Evolutionary conservation across 2,888 invertebrate species (phyloP), one percentile per base, ranked within the genome.

Genomic region (Odontocolon sp.): DNA sequence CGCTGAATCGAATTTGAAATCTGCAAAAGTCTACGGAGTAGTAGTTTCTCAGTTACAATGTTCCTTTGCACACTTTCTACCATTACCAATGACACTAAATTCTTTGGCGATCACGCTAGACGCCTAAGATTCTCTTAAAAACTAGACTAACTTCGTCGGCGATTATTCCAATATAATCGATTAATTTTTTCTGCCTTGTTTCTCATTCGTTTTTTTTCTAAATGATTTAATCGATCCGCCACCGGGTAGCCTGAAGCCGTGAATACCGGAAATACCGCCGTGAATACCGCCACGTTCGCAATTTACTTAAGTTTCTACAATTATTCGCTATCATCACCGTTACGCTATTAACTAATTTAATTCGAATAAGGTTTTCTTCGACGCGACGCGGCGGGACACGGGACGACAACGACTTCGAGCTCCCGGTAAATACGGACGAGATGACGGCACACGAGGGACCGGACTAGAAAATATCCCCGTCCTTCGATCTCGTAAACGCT

Each of bases 401-500:
- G 26, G 4, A 28, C 8, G 28, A 36, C 21, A 14, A 18, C 45
- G n/a, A 26, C 21, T 66, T 57, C 14, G 14, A 4, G 21, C 33
- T 54, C 33, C 42, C 54, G 56, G 52, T 40, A n/a, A 54, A 50
- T 40, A 16, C 54, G 42, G 31, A 47, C 57, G 66, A 50, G 45
- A n/a, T 14, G 70, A 73, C 59, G 50, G 38, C 33, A 23, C 21
- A 8, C 54, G 52, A 36, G 52, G 36, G 69, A 36, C 40, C 23
- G 21, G 56, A 36, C 28, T 38, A 52, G 47, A 23, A 69, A 36
- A 31, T 47, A 50, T 61, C 56, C 38, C 42, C 40, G 54, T 73
- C 59, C 28, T n/a, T 50, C 80, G 70, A 75, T 69, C 61, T 63
- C 68, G 33, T 79, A 78, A 83, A 85, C 86, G 85, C 82, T 87